These are phyloP conservation scores for Pollimyrus isidori DNA, from an alignment of 2,113 vertebrate species.

Conservation along the genomic window DNA sequence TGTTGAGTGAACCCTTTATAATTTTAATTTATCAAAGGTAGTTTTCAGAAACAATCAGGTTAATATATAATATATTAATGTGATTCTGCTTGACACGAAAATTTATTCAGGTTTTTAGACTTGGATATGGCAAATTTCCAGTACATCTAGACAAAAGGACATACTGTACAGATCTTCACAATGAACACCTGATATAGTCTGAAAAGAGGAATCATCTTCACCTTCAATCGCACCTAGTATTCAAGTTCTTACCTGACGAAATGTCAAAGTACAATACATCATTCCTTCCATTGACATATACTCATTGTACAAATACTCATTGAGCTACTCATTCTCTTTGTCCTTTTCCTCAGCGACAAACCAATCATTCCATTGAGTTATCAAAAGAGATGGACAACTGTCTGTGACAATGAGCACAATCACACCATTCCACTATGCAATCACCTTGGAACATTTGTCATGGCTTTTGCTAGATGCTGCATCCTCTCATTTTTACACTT, in stretches of 20 bases:
- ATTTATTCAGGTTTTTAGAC: background rate
- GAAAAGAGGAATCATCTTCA: background rate
- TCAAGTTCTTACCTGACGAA: slow-evolving; percentile 40
- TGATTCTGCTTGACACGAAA: background rate
- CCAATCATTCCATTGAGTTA: slow-evolving; percentile 29
- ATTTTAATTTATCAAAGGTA: background rate
- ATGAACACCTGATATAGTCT: background rate
- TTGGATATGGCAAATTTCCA: background rate
- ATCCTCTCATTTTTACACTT: slow-evolving; percentile 26
- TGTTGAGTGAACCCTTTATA: background rate
- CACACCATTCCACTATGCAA: slow-evolving; percentile 55
- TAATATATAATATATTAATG: background rate
- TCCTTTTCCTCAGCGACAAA: slow-evolving; percentile 38
- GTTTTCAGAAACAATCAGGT: background rate
- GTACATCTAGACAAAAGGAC: background rate
- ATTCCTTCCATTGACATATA: slow-evolving; percentile 41
- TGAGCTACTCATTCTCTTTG: slow-evolving; percentile 55
- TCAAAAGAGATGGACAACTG: slow-evolving; percentile 18
- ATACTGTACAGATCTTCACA: background rate
- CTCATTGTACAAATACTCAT: slow-evolving; percentile 45
- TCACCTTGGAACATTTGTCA: slow-evolving; percentile 56
- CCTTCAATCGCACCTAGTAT: slow-evolving; percentile 27
- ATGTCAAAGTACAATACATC: slow-evolving; percentile 55
- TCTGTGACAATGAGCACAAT: slow-evolving; percentile 41
- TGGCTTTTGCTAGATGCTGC: slow-evolving; percentile 36